A percentile compares a stretch with the other conserved stretches of the same genome.
Conservation (phyloP, 2,113 vertebrate species). For the Corydoras maculifer region DNA sequence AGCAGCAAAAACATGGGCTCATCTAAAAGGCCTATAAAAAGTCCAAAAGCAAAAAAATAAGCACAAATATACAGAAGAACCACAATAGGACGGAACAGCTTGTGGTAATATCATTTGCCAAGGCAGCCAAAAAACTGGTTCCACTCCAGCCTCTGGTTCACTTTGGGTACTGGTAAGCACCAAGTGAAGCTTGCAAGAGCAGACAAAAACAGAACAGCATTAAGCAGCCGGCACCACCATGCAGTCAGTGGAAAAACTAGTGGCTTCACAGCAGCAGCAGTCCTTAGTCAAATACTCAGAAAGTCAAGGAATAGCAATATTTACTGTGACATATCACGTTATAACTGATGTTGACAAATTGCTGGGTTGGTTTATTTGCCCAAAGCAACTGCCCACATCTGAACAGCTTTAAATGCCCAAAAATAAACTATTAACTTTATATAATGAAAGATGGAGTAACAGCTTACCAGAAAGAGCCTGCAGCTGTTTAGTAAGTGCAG, state of each 20-base stretch:
- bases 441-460: conserved; percentile 6
- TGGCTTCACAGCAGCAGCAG: conserved; percentile 2
- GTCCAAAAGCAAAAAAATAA: conserved; percentile 36
- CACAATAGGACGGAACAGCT: conserved; percentile 52
- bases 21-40: conserved; percentile 54
- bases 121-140: conserved; percentile 39
- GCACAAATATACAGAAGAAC: conserved; percentile 56
- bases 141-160: conserved; percentile 21
- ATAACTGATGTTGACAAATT: conserved; percentile 1
- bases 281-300: too few species aligned
- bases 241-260: conserved; percentile 7
- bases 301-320: background rate
- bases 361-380: background rate
- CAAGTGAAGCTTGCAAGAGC: background rate
- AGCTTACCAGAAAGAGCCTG: conserved; percentile 77
- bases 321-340: background rate
- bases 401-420: background rate
- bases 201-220: conserved; percentile 7
- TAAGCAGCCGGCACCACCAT: background rate
- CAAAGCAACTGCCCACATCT: background rate
- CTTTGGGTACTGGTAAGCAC: conserved; percentile 15
- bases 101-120: conserved; percentile 51
- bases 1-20: conserved; percentile 54
- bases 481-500: conserved; percentile 84
- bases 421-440: background rate